Base-by-base conservation (phyloP, 2,113 vertebrate genomes). In the Lampris megalopsis region DNA sequence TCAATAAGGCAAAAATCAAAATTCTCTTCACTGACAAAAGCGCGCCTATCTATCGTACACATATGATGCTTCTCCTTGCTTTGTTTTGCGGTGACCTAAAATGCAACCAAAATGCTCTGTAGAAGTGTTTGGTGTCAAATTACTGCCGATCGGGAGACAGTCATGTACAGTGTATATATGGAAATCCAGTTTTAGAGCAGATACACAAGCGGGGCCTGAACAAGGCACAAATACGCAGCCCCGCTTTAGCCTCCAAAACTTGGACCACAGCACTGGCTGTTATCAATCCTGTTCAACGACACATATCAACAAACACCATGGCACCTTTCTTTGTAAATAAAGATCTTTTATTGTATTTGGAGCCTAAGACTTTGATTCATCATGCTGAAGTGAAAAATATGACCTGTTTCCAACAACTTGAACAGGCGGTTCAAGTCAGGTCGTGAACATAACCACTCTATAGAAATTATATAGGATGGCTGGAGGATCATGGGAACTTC, bases 131-230 rank as follows among this genome's bases (percentile, higher is more conserved):
- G 37, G 56, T 24, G 24, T 24, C 24, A 24, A 24, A 72, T 43
- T 67, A 63, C 38, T 65, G 11, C 4, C 54, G 56, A 50, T 59
- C 62, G 56, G 63, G 69, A 35, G 41, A 58, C 63, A 69, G 45
- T 36, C 24, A 68, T 58, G 77, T 87, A 77, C 68, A 83, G 64
- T 82, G 60, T 81, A 64, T 68, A 67, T 53, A 57, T 86, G 64
- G 66, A 73, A 74, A 80, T 86, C 83, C 85, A 84, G 84, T 86
- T 83, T 75, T 59, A 82, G 68, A 84, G 81, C 81, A 75, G 74
- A 77, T 43, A 81, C 45, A 73, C 40, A n/a, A 38, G 56, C 75
- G 52, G 60, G n/a, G 42, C 63, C 79, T 75, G 6, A 53, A 66
- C 63, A 66, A 40, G 36, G 10, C 66, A 45, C 40, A 73, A 63